These are phyloP conservation scores for Babyrousa celebensis DNA, from an alignment of 2,797 vertebrate genomes.

Conservation along the genomic window DNA sequence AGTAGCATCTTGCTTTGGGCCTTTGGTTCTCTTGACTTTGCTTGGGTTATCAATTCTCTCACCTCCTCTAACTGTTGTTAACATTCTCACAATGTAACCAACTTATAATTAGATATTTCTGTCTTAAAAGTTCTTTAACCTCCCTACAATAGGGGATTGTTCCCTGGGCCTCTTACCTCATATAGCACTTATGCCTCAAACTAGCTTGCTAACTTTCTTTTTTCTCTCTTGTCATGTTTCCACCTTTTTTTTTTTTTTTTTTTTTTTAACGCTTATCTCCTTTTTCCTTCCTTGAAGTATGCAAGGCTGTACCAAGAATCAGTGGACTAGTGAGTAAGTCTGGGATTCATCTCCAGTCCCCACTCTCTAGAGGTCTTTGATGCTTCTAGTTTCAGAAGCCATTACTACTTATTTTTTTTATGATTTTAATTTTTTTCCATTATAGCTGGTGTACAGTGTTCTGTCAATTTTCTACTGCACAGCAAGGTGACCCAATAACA, in stretches of 20 bases:
- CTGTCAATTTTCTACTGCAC: no score
- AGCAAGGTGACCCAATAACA: no score
- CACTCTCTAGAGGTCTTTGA: no score
- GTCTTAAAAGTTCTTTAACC: background rate
- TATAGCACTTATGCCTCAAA: background rate
- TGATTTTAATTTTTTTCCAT: no score
- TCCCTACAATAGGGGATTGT: background rate
- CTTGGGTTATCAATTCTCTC: background rate
- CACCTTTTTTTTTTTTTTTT: background rate
- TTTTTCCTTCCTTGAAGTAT: background rate
- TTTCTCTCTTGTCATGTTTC: background rate
- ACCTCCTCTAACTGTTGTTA: background rate
- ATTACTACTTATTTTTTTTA: background rate
- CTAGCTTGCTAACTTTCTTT: background rate
- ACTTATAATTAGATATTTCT: conserved; percentile 7
- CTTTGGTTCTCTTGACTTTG: background rate
- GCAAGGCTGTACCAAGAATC: no score
- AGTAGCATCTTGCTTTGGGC: background rate
- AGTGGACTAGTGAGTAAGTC: no score
- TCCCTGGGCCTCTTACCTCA: background rate
- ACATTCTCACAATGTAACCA: background rate
- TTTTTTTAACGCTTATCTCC: background rate
- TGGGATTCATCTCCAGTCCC: no score
- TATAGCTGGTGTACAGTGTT: no score
- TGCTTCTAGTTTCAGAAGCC: no score